Evolutionary conservation across 2,113 vertebrate genomes (phyloP), one percentile per base, ranked within the genome.

Genomic region (Brienomyrus brachyistius): DNA sequence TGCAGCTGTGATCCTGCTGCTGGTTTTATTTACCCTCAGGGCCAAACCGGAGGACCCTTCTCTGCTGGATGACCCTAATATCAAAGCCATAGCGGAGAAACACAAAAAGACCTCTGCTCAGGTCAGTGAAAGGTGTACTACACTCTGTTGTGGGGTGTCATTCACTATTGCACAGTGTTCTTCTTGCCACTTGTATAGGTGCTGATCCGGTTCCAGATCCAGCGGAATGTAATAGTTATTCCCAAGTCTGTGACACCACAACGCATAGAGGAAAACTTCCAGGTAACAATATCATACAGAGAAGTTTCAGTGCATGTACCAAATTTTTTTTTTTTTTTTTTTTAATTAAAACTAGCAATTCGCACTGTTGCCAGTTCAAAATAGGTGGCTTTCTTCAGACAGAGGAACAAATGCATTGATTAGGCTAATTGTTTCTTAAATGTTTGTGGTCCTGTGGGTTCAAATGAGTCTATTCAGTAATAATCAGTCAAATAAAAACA

Each of bases 71-170:
- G 97, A 98, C 4, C 95, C 96, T 5, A 95, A 94, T 89, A 97
- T 99, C 92, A 97, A 97, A 84, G 96, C 93, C 47, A 98, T 99
- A 45, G 97, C 97, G 56, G 88, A 94, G 89, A 98, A 96, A 82
- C 94, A 98, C 95, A 97, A 97, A 0, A 99, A 98, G 94, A 97
- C 96, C 0, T 0, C 96, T 13, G 98, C 98, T 66, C 98, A 99
- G 97, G 98, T 99, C 93, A 21, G 47, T 13, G 47, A 83, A 80
- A 59, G 5, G 3, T n/a, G 1, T 43, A 31, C 27, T 21, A 31
- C 10, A 13, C 10, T 83, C 10, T 15, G 15, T 77, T 48, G n/a
- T 70, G 27, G n/a, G 62, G 62, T 5, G 7, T 2, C n/a, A 1
- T 40, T 3, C 52, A 11, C 45, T 51, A 15, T 51, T 47, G 17